Evolutionary conservation across 2,797 vertebrate species (phyloP).

Genomic region (Lerista edwardsae): DNA sequence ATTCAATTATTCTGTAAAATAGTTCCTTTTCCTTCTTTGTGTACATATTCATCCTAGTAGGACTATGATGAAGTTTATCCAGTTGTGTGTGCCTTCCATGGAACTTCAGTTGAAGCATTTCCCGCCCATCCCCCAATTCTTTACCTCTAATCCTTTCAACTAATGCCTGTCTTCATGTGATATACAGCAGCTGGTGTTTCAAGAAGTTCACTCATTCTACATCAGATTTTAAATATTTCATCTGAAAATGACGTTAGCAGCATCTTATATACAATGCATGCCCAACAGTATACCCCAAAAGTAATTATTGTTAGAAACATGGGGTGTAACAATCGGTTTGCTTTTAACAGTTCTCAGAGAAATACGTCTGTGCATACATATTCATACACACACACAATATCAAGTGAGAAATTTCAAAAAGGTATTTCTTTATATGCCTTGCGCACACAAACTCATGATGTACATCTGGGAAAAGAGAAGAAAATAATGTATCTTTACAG

Average conservation of each 20-base stretch:
- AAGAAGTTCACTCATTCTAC: conserved; percentile 51
- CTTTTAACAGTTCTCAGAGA: conserved; percentile 34
- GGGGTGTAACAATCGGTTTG: conserved; percentile 11
- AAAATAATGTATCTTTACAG: conserved; percentile 18
- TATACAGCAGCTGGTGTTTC: conserved; percentile 3
- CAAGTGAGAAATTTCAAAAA: conserved; percentile 5
- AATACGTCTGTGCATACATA: conserved; percentile 7
- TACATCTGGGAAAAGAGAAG: background rate
- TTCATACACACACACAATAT: background rate
- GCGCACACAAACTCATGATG: background rate
- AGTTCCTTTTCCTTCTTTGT: background rate
- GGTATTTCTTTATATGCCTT: background rate
- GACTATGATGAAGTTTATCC: background rate
- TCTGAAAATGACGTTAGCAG: background rate
- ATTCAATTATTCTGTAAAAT: background rate
- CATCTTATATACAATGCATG: background rate
- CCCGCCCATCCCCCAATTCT: background rate
- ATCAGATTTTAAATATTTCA: background rate
- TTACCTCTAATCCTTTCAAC: conserved; percentile 16
- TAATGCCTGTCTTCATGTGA: conserved; percentile 11
- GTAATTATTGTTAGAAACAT: conserved; percentile 36
- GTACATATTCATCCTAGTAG: background rate
- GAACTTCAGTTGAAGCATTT: background rate
- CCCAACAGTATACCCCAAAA: conserved; percentile 38
- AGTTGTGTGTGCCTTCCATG: conserved; percentile 18